Base-by-base conservation (phyloP, 2,888 invertebrate species). In the Candidula unifasciata region DNA sequence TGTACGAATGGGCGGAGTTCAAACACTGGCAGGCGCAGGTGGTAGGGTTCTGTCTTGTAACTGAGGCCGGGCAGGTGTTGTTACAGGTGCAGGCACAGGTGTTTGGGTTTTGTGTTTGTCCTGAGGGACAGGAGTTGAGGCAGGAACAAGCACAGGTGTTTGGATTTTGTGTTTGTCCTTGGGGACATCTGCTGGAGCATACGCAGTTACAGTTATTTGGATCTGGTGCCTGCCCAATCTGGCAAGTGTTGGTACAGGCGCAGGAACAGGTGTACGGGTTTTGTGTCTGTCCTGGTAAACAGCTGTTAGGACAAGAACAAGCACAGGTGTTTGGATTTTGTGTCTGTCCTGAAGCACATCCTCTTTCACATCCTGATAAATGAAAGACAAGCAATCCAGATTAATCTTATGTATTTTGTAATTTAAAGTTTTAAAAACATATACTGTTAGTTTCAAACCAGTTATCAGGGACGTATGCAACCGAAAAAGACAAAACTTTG, bases 231-330 rank as follows among this genome's bases (percentile, higher is more conserved):
- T 24, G 54, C 33, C 60, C 78, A 8, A 2, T 30, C 0, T 33
- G 60, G 24, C 78, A 78, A n/a, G 21, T 33, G n/a, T 60, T 78
- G 30, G 60, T 13, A 37, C 78, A 78, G 24, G 33, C 24, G 60
- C 78, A 78, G 21, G 1, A 21, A 60, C 78, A 78, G 33, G 13
- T 57, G 33, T 60, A 60, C 30, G 24, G n/a, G 24, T 64, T 78
- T 2, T 16, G 6, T 16, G 10, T 16, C 21, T 24, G 54, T 57
- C 60, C 78, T n/a, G 10, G 13, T 3, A 35, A 35, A 35, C 78
- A 78, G 13, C 2, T 33, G n/a, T 60, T 78, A 33, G 60, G 10
- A 37, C 78, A 78, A 24, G 33, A 2, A 78, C 78, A 78, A 13
- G 1, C 21, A 60, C 78, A 78, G 18, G 5, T 30, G 33, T 78